Base-by-base conservation (phyloP, 1,140 invertebrate genomes). In the Drosophila carrolli region DNA sequence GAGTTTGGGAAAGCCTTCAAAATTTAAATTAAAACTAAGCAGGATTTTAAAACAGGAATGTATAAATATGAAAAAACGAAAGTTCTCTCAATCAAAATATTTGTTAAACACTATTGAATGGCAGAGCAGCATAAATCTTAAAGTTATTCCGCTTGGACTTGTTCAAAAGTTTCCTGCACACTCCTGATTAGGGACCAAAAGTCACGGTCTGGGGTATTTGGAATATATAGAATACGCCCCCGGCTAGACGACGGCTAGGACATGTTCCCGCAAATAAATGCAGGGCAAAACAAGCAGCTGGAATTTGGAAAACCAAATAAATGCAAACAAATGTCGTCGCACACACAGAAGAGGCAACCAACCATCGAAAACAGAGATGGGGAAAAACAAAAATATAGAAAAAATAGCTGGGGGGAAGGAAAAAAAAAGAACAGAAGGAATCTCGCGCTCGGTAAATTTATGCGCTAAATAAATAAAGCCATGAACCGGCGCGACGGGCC, bases 381-480 rank as follows among this genome's bases (percentile, higher is more conserved):
- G 38, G n/a, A 65, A 67, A 67, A 44, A 27, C 41, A 61, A 62
- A 46, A 53, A 38, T 40, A 59, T 47, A 74, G n/a, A 40, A 75
- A 43, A 44, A 75, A 75, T 60, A 75, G 23, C 47, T 40, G 55
- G 27, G 13, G 10, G 29, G 37, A 51, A 32, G 40, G 35, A 14
- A 46, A 50, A 50, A 56, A 27, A 32, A 51, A 58, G 47, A 66
- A 65, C 38, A 73, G 38, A 61, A 72, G 74, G 54, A 71, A 62
- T 79, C 68, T 83, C 55, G 79, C 75, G 75, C 79, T 68, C 62
- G 81, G 65, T 63, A 86, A 88, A 88, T 88, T 88, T 88, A 88
- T 88, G 84, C 84, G 83, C 83, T 88, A 88, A 88, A 88, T 86
- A 88, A 88, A 88, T 88, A 88, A 88, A 88, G 83, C 84, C 83